Base-by-base conservation (phyloP, 2,888 invertebrate species). In the Polia nebulosa region DNA sequence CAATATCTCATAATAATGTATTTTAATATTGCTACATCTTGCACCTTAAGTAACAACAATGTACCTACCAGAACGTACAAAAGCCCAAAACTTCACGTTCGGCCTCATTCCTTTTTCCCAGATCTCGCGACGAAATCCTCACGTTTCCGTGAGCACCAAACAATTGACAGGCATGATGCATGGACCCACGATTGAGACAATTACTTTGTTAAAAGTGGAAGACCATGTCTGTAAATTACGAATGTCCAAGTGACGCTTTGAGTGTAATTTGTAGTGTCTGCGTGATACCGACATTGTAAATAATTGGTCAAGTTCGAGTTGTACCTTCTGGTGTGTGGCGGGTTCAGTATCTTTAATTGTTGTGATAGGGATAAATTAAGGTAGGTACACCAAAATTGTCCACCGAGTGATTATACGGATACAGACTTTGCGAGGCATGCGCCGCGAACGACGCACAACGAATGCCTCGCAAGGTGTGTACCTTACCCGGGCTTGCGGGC, bases 61-160 rank as follows among this genome's bases (percentile, higher is more conserved):
- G 27, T 57, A 32, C 32, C 3, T 17, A 17, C 13, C n/a, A 57
- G 2, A 27, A 29, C 3, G 36, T 59, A 47, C n/a, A 75, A 75
- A 75, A 68, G 45, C 47, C 9, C 49, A 59, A 49, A 20, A 15
- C 22, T 64, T 64, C 76, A 78, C 63, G 65, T 51, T 68, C 57
- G 79, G 29, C 84, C 80, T 76, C 68, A 77, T 75, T 81, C 58
- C 52, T 51, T 74, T 72, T 77, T 65, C 34, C 60, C 73, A 56
- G 69, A 49, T 51, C 56, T 55, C 59, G 69, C 52, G 53, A 47
- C 9, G 51, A 63, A 51, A 65, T 58, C 61, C 80, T 83, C 88
- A 86, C 87, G 85, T 72, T 79, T 81, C 84, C 85, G 85, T 87
- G 85, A 60, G 51, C 20, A 45, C 63, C 49, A 52, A 75, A 85